These are phyloP conservation scores for Poeciliopsis presidionis DNA, from an alignment of 2,797 vertebrate species.

Conservation along the genomic window DNA sequence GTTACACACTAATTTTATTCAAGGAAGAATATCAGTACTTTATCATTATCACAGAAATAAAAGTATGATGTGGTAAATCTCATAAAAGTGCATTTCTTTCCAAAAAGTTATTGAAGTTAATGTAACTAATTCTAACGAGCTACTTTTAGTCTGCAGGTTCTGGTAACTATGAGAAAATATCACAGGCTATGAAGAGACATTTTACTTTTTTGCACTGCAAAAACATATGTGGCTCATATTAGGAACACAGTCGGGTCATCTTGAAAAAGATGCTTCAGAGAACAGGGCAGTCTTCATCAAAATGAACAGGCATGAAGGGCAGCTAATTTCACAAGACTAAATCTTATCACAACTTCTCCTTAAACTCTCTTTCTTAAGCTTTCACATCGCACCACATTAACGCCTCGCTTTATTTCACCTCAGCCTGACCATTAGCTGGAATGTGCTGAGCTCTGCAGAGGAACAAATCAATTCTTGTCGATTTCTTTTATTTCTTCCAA, in stretches of 20 bases:
- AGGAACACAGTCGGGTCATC: background rate
- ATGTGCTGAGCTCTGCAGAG: slow-evolving; percentile 8
- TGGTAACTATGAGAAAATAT: background rate
- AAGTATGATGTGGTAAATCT: too few relatives aligned
- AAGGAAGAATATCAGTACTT: too few relatives aligned
- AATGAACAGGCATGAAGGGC: background rate
- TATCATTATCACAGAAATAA: too few relatives aligned
- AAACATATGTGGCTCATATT: background rate
- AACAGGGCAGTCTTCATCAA: background rate
- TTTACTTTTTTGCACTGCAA: background rate
- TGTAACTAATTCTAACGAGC: too few relatives aligned
- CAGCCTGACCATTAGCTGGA: slow-evolving; percentile 1
- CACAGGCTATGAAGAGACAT: background rate
- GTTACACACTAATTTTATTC: too few relatives aligned
- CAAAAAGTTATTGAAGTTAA: too few relatives aligned
- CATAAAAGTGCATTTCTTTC: too few relatives aligned
- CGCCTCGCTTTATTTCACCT: background rate
- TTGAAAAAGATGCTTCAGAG: background rate
- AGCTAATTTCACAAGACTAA: background rate
- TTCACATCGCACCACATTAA: background rate
- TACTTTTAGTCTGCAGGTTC: too few relatives aligned
- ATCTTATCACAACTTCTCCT: background rate
- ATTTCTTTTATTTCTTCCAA: slow-evolving; percentile 4
- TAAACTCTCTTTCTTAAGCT: background rate
- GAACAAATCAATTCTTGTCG: slow-evolving; percentile 16